Evolutionary conservation across 2,797 vertebrate species (phyloP), one percentile per base, ranked within the genome.

Genomic region (Catostomus latipinnis): DNA sequence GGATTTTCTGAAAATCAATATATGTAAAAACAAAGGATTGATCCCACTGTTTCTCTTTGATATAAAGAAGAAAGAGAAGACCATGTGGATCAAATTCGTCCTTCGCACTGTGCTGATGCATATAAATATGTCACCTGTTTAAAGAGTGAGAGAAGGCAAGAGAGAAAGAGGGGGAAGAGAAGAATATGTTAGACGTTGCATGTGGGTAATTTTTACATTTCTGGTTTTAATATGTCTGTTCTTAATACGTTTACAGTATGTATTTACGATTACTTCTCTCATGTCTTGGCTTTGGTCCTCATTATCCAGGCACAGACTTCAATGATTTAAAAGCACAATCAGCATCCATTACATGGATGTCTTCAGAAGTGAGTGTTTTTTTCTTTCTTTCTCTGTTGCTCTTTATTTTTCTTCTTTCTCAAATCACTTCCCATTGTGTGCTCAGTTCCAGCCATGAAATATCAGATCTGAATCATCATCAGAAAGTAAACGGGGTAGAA

Each of bases 261-360:
- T 87, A 76, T 89, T 90, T 82, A 81, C 81, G 85, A 85, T 90
- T 70, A 68, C 83, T 86, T 83, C 72, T 6, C 78, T 82, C 71
- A 66, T 85, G 16, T 71, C 81, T 81, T 71, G 80, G 86, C 76
- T 82, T 84, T 88, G 86, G 78, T 81, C 78, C 85, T 82, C 81
- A 86, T 92, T 85, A 85, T 80, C 50, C 72, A 60, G 71, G 65
- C 80, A 18, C 67, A 72, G 84, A 78, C 87, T 78, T 82, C 71
- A 2, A 85, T 88, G 88, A 87, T 88, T 89, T 86, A 86, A 76
- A 83, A 78, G 83, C 82, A 89, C 90, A 94, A 93, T 93, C 92
- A 93, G 91, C 90, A 87, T 93, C 91, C 83, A 92, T 94, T 94
- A 93, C 93, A 93, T 84, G 90, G 84, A 91, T 88, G 90, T 92